Evolutionary conservation across 2,113 vertebrate genomes (phyloP).

Genomic region (Myotis brandtii): DNA sequence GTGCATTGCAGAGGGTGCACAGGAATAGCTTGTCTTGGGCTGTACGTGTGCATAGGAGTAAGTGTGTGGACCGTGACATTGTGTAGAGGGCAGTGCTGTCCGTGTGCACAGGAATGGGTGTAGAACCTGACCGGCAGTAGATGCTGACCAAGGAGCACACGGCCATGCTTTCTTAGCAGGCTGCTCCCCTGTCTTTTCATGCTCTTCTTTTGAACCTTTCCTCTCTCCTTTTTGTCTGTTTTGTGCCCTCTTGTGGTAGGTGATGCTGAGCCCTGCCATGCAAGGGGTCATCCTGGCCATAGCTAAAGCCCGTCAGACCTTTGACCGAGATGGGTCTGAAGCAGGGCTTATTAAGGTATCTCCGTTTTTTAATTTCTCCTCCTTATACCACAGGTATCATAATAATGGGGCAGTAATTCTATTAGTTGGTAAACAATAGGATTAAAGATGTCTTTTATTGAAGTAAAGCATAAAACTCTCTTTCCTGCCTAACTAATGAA

Average conservation of each 20-base stretch:
- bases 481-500: not conserved
- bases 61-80: not conserved
- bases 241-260: slow-evolving; percentile 87
- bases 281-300: slow-evolving; percentile 98
- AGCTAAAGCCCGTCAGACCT: slow-evolving; percentile 95
- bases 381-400: not conserved
- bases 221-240: slow-evolving; percentile 68
- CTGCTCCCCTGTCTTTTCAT: not conserved
- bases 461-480: not conserved
- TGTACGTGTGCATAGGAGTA: not conserved
- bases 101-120: not conserved
- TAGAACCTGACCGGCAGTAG: not conserved
- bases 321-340: slow-evolving; percentile 97
- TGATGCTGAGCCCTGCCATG: slow-evolving; percentile 99
- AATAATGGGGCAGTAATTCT: not conserved
- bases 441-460: not conserved
- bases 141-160: rapidly evolving
- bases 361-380: slow-evolving; percentile 59
- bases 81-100: not conserved
- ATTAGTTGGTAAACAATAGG: not conserved
- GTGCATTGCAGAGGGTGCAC: not conserved
- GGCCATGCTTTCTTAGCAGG: not conserved
- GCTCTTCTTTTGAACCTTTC: slow-evolving; percentile 49
- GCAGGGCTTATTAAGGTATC: slow-evolving; percentile 97
- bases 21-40: not conserved